These are phyloP conservation scores for Caenorhabditis imperialis DNA, from an alignment of 2,888 invertebrate genomes.

Conservation along the genomic window DNA sequence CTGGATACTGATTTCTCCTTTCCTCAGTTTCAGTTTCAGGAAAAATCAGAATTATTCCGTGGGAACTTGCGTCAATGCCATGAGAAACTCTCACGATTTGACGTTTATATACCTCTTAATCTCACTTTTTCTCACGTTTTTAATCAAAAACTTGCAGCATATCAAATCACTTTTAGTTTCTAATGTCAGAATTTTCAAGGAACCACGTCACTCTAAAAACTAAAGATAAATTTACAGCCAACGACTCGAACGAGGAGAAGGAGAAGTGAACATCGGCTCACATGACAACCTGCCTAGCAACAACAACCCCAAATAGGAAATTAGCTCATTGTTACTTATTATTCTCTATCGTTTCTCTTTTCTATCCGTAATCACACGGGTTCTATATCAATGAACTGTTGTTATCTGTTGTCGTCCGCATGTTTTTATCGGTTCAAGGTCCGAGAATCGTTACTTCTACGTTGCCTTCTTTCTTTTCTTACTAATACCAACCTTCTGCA, in stretches of 20 bases:
- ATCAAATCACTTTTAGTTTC: not conserved
- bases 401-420: constrained; percentile 11
- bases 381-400: constrained; percentile 26
- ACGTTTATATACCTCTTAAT: too few species aligned
- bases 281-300: not conserved
- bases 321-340: constrained; percentile 16
- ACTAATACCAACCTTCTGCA: constrained; percentile 3
- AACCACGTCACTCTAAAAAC: too few species aligned
- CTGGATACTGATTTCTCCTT: too few species aligned
- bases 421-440: constrained; percentile 35
- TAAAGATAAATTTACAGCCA: constrained; percentile 29
- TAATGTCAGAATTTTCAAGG: not conserved
- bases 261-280: constrained; percentile 11
- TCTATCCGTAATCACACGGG: constrained; percentile 30
- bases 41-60: too few species aligned
- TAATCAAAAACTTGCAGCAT: too few species aligned
- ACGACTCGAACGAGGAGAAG: constrained; percentile 37
- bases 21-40: too few species aligned
- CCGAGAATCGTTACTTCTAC: constrained; percentile 22
- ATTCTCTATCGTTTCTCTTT: constrained; percentile 12
- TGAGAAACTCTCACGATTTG: too few species aligned
- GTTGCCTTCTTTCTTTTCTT: constrained; percentile 6
- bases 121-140: too few species aligned
- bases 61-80: too few species aligned
- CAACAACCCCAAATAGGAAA: constrained; percentile 9